phyloP scores from a whole-genome alignment of 2,113 vertebrate genomes.

The Antennarius striatus region DNA sequence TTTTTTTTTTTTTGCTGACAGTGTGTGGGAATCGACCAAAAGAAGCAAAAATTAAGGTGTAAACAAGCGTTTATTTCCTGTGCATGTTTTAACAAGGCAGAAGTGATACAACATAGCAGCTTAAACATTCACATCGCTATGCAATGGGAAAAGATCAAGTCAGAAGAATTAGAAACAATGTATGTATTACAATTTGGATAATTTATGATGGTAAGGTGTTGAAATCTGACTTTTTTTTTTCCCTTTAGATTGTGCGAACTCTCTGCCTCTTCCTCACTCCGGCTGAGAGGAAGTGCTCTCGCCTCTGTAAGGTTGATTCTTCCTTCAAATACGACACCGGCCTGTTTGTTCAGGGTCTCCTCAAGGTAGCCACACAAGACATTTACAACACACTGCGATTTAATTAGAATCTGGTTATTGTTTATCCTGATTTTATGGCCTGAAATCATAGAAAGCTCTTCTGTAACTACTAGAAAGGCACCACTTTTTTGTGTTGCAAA shows the following conservation, averaged over 20 bases:
- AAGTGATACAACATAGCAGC: neutral
- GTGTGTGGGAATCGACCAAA: too few relatives aligned
- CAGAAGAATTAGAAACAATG: too few relatives aligned
- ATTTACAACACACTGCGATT: neutral
- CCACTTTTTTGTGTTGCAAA: too few relatives aligned
- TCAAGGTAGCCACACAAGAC: conserved; percentile 83
- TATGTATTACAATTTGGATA: too few relatives aligned
- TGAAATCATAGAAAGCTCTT: too few relatives aligned
- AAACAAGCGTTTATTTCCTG: neutral
- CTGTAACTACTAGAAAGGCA: too few relatives aligned
- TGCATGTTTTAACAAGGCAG: neutral
- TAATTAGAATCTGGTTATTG: neutral
- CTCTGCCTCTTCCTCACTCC: conserved; percentile 94
- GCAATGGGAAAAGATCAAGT: too few relatives aligned
- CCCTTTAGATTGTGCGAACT: conserved; percentile 88
- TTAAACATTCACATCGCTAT: too few relatives aligned
- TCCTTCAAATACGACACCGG: conserved; percentile 96
- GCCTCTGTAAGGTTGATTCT: conserved; percentile 87
- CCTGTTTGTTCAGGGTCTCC: conserved; percentile 95
- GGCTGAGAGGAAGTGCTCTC: conserved; percentile 91
- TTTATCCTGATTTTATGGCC: conserved; percentile 17
- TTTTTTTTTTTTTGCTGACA: neutral
- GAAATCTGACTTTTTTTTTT: neutral
- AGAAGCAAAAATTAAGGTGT: neutral
- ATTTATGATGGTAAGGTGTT: neutral